Evolutionary conservation across 2,797 vertebrate species (phyloP), one percentile per base, ranked within the genome.

Genomic region (Orestias chungarensis): DNA sequence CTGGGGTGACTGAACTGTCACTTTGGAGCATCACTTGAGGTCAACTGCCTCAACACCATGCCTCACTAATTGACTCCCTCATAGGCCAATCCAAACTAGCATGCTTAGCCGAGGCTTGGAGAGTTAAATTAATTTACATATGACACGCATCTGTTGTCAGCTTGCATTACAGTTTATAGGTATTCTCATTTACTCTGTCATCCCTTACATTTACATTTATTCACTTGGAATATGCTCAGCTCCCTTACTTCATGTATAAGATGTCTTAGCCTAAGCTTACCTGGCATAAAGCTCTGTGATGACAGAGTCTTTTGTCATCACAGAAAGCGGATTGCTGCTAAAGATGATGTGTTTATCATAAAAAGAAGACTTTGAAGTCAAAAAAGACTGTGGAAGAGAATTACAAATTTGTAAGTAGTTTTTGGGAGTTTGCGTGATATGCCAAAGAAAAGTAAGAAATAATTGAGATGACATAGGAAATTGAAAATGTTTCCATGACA

Each of bases 121-220:
- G 73, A 85, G 77, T 47, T 47, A 9, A 25, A 6, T 14, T 29
- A 55, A 88, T 92, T 88, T 89, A 82, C 83, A 93, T 91, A 70
- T 79, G 75, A 82, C 82, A 65, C 73, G 42, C 85, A 80, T 86
- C 69, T 52, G 17, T 84, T 84, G 89, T 85, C 85, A 8, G 35
- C 74, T 86, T 31, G 54, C 84, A 87, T 92, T 88, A 89, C 71
- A 3, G 73, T 74, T 79, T 73, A 81, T 86, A 86, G 87, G 77
- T 70, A 72, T 90, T 88, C 83, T 87, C 84, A 87, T 86, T 84
- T 89, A 86, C 88, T 86, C 72, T 40, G 70, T 81, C 76, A 64
- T 86, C 83, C 75, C 77, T 76, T 71, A 71, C 87, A 90, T 89
- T 91, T 92, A 83, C 82, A 89, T 92, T 79, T 89, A 90, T 91